These are phyloP conservation scores for Stylophora pistillata DNA, from an alignment of 64 coral and sea anemone species.

Conservation along the genomic window DNA sequence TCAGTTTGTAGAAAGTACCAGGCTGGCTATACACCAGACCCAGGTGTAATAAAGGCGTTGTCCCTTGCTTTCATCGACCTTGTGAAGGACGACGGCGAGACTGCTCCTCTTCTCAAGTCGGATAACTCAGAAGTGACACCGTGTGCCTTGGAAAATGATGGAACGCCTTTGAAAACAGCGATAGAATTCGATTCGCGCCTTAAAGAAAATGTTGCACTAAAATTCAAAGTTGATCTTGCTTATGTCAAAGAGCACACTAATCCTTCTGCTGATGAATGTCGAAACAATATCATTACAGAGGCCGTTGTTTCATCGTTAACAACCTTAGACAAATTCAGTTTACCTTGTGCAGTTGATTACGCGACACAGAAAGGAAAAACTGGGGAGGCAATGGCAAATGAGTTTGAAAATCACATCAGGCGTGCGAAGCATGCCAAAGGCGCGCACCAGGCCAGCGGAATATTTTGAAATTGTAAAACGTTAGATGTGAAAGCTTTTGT, in stretches of 20 bases:
- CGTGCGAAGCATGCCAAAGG: conserved; percentile 48
- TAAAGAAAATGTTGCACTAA: conserved; percentile 64
- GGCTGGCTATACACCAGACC: conserved; percentile 58
- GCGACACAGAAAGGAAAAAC: conserved; percentile 62
- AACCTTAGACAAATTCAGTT: too few species aligned
- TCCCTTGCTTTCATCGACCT: too few species aligned
- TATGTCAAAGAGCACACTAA: conserved; percentile 47
- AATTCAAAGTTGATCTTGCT: conserved; percentile 45
- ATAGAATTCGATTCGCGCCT: conserved; percentile 74
- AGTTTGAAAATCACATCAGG: conserved; percentile 53
- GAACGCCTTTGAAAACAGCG: conserved; percentile 70
- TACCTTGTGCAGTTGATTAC: conserved; percentile 52
- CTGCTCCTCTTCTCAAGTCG: conserved; percentile 13
- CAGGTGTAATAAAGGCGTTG: too few species aligned
- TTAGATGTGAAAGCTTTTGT: conserved; percentile 50
- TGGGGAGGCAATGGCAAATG: conserved; percentile 55
- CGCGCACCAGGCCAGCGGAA: conserved; percentile 11
- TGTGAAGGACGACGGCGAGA: background rate
- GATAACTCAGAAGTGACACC: conserved; percentile 30
- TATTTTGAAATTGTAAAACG: conserved; percentile 49
- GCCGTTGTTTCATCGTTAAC: conserved; percentile 65
- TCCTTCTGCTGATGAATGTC: conserved; percentile 60
- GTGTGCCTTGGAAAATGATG: conserved; percentile 60
- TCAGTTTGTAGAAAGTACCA: conserved; percentile 46
- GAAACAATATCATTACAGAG: conserved; percentile 47